phyloP scores from a whole-genome alignment of 2,797 vertebrate species.

The Betta splendens region DNA sequence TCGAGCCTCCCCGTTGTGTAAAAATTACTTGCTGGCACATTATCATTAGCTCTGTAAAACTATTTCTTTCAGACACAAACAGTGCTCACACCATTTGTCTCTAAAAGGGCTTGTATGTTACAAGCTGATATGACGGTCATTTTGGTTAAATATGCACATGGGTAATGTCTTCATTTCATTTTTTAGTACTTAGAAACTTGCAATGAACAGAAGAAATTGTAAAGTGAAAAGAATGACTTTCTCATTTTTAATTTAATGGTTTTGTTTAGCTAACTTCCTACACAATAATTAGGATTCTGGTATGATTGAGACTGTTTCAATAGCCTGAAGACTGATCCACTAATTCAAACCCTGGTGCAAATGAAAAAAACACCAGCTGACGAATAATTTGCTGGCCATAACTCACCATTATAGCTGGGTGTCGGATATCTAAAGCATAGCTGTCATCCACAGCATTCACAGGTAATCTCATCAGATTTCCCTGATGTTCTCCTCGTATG shows the following conservation, averaged over 20 bases:
- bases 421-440: constrained; percentile 91
- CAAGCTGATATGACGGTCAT: constrained; percentile 32
- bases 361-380: constrained; percentile 26
- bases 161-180: constrained; percentile 37
- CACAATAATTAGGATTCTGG: constrained; percentile 52
- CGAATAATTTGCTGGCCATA: constrained; percentile 25
- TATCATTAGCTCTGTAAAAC: not conserved
- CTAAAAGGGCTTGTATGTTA: constrained; percentile 1
- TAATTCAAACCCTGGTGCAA: constrained; percentile 36
- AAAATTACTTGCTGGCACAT: constrained; percentile 10
- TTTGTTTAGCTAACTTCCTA: constrained; percentile 52
- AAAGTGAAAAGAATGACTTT: constrained; percentile 8
- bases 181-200: constrained; percentile 34
- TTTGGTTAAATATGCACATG: constrained; percentile 13
- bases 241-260: constrained; percentile 45
- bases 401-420: constrained; percentile 89
- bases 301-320: constrained; percentile 32
- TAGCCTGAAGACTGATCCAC: constrained; percentile 38
- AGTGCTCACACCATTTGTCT: not conserved
- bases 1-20: constrained; percentile 18
- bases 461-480: constrained; percentile 85
- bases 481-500: constrained; percentile 83
- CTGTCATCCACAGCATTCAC: constrained; percentile 78
- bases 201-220: constrained; percentile 41
- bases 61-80: not conserved